Percentiles rank a stretch among this genome's conserved stretches.
Conservation (phyloP, 2,113 vertebrate species). For the Gymnarchus niloticus region DNA sequence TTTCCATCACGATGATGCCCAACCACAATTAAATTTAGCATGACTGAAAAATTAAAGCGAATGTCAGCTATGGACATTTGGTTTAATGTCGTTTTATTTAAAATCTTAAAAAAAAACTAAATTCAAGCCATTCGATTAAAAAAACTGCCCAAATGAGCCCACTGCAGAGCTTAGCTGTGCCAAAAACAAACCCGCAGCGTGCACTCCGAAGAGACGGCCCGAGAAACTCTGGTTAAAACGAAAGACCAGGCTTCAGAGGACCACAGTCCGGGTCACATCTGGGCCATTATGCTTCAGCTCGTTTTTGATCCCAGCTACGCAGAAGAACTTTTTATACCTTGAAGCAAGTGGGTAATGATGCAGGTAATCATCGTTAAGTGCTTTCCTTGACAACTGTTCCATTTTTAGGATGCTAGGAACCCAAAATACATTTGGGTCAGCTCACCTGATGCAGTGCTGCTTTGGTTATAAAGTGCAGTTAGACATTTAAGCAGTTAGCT, state of each 20-base stretch:
- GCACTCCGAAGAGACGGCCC: not conserved
- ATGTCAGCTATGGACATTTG: not conserved
- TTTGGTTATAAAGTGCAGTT: not conserved
- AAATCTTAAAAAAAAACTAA: not conserved
- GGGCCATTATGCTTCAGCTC: not conserved
- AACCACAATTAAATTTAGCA: not conserved
- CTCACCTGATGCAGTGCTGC: not conserved
- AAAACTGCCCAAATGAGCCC: not conserved
- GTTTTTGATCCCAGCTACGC: not conserved
- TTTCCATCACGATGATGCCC: not conserved
- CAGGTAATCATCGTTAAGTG: not conserved
- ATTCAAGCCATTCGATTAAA: not conserved
- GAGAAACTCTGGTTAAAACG: no score
- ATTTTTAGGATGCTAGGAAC: not conserved
- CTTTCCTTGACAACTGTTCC: not conserved
- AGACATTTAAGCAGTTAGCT: not conserved
- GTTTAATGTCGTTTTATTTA: not conserved
- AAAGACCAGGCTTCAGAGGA: no score
- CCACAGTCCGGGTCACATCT: not conserved
- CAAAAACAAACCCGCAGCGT: not conserved
- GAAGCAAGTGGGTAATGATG: not conserved
- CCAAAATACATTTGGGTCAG: not conserved
- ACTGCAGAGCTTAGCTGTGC: not conserved
- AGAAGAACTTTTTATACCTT: not conserved
- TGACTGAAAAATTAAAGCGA: not conserved